Base-by-base conservation (phyloP, 2,113 vertebrate genomes). In the Hippopotamus amphibius region DNA sequence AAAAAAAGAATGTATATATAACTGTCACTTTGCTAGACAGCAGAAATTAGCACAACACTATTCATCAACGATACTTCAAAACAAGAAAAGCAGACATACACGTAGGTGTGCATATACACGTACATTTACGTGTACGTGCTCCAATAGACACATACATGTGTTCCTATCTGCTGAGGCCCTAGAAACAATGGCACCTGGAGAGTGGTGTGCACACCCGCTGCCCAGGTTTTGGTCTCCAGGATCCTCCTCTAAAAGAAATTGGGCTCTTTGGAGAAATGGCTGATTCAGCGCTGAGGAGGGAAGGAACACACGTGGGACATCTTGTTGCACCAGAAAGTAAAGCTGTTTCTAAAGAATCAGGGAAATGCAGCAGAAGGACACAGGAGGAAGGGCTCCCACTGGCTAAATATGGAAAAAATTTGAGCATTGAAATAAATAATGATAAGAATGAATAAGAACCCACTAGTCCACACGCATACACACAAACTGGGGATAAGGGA, bases 71-170 rank as follows among this genome's bases (percentile, higher is more conserved):
- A 19, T 19, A 16, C 28, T 50, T 50, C 72, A 76, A 33, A 33
- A 76, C 12, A 10, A 19, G 28, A 17, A 50, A 50, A 19, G 3
- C 8, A 30, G 43, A 8, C 19, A 33, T 46, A 48, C 46, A 50
- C 19, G 8, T 21, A 72, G 9, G 2, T 37, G 28, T 10, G 37
- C 63, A 33, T 16, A 21, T 76, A 26, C 5, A 4, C 11, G 0
- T 9, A 37, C n/a, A 57, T 43, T 55, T 19, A 53, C 12, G 50
- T 15, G 15, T 10, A 66, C 11, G 3, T 57, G 21, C 28, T 9
- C 76, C 55, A 12, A 59, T 4, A 37, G 0, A 61, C n/a, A 80
- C 28, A 41, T 2, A 55, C 2, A 9, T 0, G 2, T 6, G 7
- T 13, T 37, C 37, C 37, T 74, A 28, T 66, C 41, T 26, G 37